Conservation (phyloP, 2,797 vertebrate species). For the Picus viridis region DNA sequence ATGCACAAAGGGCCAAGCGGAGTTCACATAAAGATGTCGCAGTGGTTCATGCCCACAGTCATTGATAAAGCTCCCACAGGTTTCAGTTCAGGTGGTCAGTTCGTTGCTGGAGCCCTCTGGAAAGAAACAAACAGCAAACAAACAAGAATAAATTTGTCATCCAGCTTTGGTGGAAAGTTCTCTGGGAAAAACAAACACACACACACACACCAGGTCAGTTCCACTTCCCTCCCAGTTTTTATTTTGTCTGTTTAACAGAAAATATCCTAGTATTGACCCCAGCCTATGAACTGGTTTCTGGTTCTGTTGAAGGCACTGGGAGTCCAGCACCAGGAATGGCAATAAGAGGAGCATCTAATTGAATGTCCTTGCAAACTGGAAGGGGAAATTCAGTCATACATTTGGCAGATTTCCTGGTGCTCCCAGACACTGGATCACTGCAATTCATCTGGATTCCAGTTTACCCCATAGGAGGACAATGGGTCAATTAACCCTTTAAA, state of each 20-base stretch:
- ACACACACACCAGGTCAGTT: background rate
- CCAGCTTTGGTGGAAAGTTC: background rate
- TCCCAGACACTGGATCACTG: constrained; percentile 7
- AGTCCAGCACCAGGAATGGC: background rate
- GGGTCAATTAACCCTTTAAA: constrained; percentile 60
- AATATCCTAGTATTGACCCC: background rate
- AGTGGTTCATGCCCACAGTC: background rate
- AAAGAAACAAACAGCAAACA: background rate
- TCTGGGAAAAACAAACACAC: background rate
- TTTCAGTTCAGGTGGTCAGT: background rate
- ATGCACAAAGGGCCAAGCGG: background rate
- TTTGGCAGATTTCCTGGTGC: constrained; percentile 41
- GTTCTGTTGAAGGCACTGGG: background rate
- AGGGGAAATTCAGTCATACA: background rate
- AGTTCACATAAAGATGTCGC: background rate
- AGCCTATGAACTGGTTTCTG: background rate
- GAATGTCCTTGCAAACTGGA: constrained; percentile 3
- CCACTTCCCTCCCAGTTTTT: background rate
- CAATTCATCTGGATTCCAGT: constrained; percentile 33
- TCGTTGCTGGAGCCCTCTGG: background rate
- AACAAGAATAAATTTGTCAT: background rate
- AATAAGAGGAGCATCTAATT: background rate
- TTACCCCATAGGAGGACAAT: constrained; percentile 5
- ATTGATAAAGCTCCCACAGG: background rate
- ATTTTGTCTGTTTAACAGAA: background rate